Percentiles rank a stretch among this genome's conserved stretches.
phyloP scores from a whole-genome alignment of 2,113 vertebrate genomes.

The Takifugu flavidus region DNA sequence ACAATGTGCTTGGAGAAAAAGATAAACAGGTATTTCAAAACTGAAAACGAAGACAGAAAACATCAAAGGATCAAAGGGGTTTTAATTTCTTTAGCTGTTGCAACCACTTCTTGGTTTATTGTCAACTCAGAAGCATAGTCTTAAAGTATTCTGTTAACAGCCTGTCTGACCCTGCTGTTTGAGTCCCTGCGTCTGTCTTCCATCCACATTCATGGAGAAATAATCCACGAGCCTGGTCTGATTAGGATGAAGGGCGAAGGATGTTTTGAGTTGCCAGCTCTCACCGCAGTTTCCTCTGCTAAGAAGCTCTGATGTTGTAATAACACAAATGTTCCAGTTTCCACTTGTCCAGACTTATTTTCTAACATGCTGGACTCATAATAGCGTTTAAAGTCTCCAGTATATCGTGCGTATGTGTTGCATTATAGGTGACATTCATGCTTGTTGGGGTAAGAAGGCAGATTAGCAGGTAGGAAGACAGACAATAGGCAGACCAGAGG shows the following conservation, averaged over 20 bases:
- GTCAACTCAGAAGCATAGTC: no score
- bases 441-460: slow-evolving; percentile 19
- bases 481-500: slow-evolving; percentile 41
- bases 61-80: no score
- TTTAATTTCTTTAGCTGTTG: no score
- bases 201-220: neutral
- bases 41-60: no score
- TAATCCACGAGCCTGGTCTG: slow-evolving; percentile 9
- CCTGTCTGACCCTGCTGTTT: neutral
- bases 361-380: slow-evolving; percentile 15
- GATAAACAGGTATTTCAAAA: no score
- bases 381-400: slow-evolving; percentile 1
- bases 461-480: slow-evolving; percentile 20
- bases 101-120: no score
- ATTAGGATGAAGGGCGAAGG: slow-evolving; percentile 39
- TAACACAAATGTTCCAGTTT: slow-evolving; percentile 38
- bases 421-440: slow-evolving; percentile 28
- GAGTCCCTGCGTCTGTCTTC: neutral
- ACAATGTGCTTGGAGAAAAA: no score
- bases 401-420: slow-evolving; percentile 1
- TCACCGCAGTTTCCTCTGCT: slow-evolving; percentile 58
- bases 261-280: slow-evolving; percentile 31
- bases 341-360: slow-evolving; percentile 11
- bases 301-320: slow-evolving; percentile 51
- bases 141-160: no score